Conservation (phyloP, 2,113 vertebrate genomes). For the Melanostigma gelatinosum region DNA sequence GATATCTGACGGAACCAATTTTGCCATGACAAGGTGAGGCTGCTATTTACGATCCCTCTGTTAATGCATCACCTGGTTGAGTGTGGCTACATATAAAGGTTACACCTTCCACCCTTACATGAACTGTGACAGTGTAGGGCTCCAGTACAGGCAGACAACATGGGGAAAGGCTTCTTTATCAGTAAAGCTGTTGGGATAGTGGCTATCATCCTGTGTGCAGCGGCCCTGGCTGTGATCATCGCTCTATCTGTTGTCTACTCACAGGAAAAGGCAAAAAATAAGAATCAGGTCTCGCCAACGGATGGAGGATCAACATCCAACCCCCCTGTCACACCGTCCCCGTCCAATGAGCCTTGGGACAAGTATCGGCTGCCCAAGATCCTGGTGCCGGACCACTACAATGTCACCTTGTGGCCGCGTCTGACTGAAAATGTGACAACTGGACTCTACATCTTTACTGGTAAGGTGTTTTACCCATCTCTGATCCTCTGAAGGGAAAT, state of each 20-base stretch:
- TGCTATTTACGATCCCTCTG: conserved; percentile 38
- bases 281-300: conserved; percentile 44
- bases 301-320: conserved; percentile 33
- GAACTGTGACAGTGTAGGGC: conserved; percentile 12
- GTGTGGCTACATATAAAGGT: conserved; percentile 57
- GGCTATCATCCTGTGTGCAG: conserved; percentile 79
- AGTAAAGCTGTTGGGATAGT: conserved; percentile 84
- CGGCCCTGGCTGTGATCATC: conserved; percentile 87
- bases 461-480: conserved; percentile 55
- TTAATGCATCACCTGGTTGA: conserved; percentile 77
- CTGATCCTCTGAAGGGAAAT: neutral
- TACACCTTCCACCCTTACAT: neutral
- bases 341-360: conserved; percentile 79
- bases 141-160: conserved; percentile 61
- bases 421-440: conserved; percentile 5
- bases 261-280: conserved; percentile 86
- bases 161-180: conserved; percentile 93
- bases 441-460: conserved; percentile 85
- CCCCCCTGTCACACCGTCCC: conserved; percentile 21
- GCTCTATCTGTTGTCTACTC: conserved; percentile 90
- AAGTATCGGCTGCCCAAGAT: conserved; percentile 83
- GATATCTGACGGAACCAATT: neutral
- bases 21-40: neutral
- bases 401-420: conserved; percentile 84
- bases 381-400: conserved; percentile 82